A percentile compares a stretch with the other conserved stretches of the same genome.
Conservation (phyloP, 2,113 vertebrate species). For the Bujurquina vittata region DNA sequence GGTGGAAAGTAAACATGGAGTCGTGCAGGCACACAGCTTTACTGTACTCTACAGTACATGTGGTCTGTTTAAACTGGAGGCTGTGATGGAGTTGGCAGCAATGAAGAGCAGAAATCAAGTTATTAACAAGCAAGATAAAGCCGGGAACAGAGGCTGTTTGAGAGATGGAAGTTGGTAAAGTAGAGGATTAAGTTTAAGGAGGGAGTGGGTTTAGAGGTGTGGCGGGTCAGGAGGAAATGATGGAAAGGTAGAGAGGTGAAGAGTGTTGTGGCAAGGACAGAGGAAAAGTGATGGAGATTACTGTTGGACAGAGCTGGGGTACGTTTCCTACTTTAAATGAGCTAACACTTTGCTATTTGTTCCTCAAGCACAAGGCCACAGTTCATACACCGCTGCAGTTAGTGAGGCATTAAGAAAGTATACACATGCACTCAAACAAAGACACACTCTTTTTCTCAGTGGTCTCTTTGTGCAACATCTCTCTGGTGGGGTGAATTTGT, state of each 20-base stretch:
- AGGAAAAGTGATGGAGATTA: constrained; percentile 44
- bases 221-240: constrained; percentile 9
- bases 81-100: constrained; percentile 47
- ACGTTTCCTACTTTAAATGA: constrained; percentile 65
- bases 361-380: constrained; percentile 82
- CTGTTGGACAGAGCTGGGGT: constrained; percentile 45
- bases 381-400: constrained; percentile 76
- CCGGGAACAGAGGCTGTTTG: neutral
- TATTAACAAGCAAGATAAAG: constrained; percentile 26
- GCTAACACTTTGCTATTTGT: constrained; percentile 86
- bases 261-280: constrained; percentile 36
- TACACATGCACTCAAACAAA: constrained; percentile 45
- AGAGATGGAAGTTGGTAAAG: neutral
- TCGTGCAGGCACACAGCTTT: neutral
- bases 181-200: constrained; percentile 20
- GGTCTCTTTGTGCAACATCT: constrained; percentile 74
- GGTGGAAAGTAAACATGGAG: constrained; percentile 1
- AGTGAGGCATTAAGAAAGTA: constrained; percentile 65
- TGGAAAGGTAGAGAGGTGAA: constrained; percentile 51
- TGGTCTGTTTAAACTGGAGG: constrained; percentile 73
- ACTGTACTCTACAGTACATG: constrained; percentile 16
- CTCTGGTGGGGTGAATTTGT: constrained; percentile 45
- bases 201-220: constrained; percentile 2
- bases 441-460: constrained; percentile 65
- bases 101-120: constrained; percentile 13